Conservation (phyloP, 2,797 vertebrate species). For the Trachops cirrhosus region DNA sequence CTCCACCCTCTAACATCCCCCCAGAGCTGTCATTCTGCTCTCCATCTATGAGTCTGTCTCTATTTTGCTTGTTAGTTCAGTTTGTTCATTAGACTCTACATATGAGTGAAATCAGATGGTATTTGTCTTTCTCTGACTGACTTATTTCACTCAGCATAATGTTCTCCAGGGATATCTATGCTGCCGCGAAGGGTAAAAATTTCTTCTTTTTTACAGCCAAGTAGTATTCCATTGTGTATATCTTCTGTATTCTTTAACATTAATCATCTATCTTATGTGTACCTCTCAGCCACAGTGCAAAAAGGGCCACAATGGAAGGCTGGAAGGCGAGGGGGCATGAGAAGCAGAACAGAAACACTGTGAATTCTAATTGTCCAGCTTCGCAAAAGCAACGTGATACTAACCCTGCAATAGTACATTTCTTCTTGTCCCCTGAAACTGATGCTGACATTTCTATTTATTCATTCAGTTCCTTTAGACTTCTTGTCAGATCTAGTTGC, state of each 20-base stretch:
- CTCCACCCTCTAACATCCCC: neutral
- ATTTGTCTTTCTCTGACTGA: neutral
- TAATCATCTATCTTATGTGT: neutral
- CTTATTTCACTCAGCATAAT: neutral
- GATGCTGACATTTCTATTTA: conserved; percentile 71
- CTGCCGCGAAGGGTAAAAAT: neutral
- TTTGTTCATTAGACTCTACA: neutral
- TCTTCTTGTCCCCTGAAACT: conserved; percentile 59
- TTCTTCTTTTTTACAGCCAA: neutral
- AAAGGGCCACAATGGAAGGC: neutral
- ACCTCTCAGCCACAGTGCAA: neutral
- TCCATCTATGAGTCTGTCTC: neutral
- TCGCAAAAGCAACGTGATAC: conserved; percentile 51
- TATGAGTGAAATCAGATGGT: neutral
- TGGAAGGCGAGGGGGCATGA: neutral
- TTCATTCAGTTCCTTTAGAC: conserved; percentile 62
- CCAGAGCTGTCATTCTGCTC: neutral
- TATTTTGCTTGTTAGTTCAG: neutral
- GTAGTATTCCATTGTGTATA: neutral
- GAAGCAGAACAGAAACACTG: neutral
- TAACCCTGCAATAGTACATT: conserved; percentile 61
- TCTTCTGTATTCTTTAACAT: neutral
- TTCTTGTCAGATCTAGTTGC: conserved; percentile 77
- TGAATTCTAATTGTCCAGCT: conserved; percentile 35
- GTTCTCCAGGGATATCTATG: neutral